phyloP scores from a whole-genome alignment of 1,140 invertebrate genomes.

The Maconellicoccus hirsutus region DNA sequence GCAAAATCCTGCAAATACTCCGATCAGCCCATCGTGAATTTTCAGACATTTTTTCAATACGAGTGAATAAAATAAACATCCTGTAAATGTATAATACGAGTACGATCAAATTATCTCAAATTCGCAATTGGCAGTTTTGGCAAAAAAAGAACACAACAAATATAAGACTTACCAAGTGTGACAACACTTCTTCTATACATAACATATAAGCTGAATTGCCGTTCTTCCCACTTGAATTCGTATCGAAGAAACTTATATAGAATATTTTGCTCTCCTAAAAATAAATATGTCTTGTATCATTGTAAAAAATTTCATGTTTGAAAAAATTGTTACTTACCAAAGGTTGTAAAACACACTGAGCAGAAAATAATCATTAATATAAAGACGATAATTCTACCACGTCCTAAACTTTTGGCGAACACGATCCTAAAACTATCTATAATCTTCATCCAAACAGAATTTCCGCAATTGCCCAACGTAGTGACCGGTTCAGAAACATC shows the following conservation, averaged over 20 bases:
- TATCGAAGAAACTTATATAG: conserved; percentile 29
- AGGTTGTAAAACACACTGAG: background rate
- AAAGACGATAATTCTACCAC: background rate
- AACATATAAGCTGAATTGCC: conserved; percentile 26
- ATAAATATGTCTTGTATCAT: too few species aligned
- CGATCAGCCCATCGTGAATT: conserved; percentile 17
- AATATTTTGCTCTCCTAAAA: conserved; percentile 28
- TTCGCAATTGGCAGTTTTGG: too few species aligned
- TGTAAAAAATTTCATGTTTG: too few species aligned
- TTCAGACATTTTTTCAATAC: conserved; percentile 17
- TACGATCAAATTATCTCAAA: too few species aligned
- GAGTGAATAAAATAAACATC: too few species aligned
- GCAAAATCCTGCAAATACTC: background rate
- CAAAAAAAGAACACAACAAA: too few species aligned
- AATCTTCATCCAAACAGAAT: background rate
- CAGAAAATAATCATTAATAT: background rate
- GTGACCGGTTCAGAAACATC: background rate
- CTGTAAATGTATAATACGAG: too few species aligned
- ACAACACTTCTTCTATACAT: too few species aligned
- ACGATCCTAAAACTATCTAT: background rate
- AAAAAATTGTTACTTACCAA: too few species aligned
- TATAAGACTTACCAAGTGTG: too few species aligned
- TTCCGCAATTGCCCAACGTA: background rate
- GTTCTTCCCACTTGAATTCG: conserved; percentile 29
- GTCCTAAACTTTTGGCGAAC: background rate